Evolutionary conservation across 2,113 vertebrate genomes (phyloP).

Genomic region (Chaetodon trifascialis): DNA sequence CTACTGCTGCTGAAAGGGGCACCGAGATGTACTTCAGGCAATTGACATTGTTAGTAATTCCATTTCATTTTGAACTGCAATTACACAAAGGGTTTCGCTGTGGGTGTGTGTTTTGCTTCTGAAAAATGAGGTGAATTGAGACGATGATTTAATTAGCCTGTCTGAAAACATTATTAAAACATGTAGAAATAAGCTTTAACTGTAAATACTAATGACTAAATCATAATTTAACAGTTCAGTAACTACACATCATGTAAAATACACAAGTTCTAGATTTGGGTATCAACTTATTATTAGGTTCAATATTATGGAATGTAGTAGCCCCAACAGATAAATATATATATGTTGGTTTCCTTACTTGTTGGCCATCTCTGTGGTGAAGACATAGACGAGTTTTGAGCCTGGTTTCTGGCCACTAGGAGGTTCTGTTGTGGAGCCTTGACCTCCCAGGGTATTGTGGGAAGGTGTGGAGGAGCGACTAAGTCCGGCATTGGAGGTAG

Average conservation of each 20-base stretch:
- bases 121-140: background rate
- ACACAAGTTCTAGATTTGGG: background rate
- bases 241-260: background rate
- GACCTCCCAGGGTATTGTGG: slow-evolving; percentile 89
- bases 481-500: slow-evolving; percentile 86
- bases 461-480: slow-evolving; percentile 91
- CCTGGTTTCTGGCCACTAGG: slow-evolving; percentile 91
- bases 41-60: slow-evolving; percentile 57
- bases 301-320: no score
- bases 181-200: slow-evolving; percentile 2
- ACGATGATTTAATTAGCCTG: slow-evolving; percentile 40
- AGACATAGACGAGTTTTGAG: slow-evolving; percentile 98
- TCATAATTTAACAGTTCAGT: background rate
- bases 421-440: slow-evolving; percentile 88
- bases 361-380: slow-evolving; percentile 99
- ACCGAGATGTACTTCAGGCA: slow-evolving; percentile 48
- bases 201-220: slow-evolving; percentile 19
- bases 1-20: slow-evolving; percentile 39
- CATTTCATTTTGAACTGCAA: slow-evolving; percentile 42
- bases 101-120: slow-evolving; percentile 46
- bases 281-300: background rate
- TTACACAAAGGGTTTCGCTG: slow-evolving; percentile 25
- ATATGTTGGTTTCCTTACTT: slow-evolving; percentile 88
- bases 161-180: slow-evolving; percentile 27
- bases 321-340: background rate